Evolutionary conservation across 1,140 invertebrate genomes (phyloP).

Genomic region (Drosophila mayri): DNA sequence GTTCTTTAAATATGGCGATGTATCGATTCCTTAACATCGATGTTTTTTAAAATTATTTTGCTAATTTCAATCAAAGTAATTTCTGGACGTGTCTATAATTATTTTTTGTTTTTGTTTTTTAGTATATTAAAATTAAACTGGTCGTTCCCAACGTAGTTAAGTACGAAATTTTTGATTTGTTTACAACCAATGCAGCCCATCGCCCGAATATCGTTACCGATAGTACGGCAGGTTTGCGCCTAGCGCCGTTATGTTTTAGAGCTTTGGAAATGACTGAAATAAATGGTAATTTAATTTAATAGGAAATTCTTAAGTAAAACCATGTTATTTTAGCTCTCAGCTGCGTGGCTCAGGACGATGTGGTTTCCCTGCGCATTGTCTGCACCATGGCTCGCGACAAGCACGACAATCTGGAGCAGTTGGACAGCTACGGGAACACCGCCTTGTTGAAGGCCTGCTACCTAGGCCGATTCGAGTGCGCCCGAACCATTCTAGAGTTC

Average conservation of each 20-base stretch:
- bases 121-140: not conserved
- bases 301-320: not conserved
- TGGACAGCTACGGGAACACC: slow-evolving; percentile 78
- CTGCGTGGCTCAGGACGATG: slow-evolving; percentile 63
- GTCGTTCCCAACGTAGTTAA: not conserved
- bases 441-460: slow-evolving; percentile 77
- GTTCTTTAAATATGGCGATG: not conserved
- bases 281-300: slow-evolving; percentile 57
- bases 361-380: slow-evolving; percentile 59
- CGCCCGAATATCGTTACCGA: not conserved
- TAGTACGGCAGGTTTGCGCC: not conserved
- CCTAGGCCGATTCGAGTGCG: slow-evolving; percentile 62
- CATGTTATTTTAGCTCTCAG: slow-evolving; percentile 42
- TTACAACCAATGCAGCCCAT: slow-evolving; percentile 33
- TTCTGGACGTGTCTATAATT: not conserved
- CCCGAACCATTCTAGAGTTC: slow-evolving; percentile 50
- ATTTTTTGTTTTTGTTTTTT: not conserved
- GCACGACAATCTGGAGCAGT: slow-evolving; percentile 51
- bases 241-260: slow-evolving; percentile 37
- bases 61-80: not conserved
- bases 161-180: no score
- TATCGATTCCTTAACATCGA: not conserved
- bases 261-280: slow-evolving; percentile 43
- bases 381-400: slow-evolving; percentile 51
- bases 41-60: not conserved